Conservation (phyloP, 2,888 invertebrate genomes). For the Ochropleura leucogaster region DNA sequence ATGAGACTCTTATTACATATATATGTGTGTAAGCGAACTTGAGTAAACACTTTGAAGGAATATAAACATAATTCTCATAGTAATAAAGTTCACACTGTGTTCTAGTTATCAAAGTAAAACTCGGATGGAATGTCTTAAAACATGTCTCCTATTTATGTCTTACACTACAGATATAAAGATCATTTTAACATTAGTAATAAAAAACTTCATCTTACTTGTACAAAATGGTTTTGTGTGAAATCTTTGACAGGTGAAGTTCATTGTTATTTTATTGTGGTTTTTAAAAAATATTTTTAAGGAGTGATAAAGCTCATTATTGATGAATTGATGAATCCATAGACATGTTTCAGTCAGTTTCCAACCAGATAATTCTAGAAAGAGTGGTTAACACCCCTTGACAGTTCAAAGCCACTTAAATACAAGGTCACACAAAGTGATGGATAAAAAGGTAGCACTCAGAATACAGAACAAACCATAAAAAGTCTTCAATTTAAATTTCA, state of each 20-base stretch:
- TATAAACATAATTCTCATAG: neutral
- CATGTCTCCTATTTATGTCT: too few species aligned
- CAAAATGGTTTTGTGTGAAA: neutral
- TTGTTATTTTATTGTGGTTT: neutral
- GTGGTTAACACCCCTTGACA: neutral
- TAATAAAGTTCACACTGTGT: neutral
- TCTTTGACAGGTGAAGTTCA: neutral
- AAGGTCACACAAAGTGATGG: neutral
- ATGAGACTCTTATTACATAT: neutral
- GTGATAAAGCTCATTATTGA: neutral
- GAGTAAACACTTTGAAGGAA: neutral
- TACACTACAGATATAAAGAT: neutral
- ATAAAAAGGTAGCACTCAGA: neutral
- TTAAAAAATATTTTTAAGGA: neutral
- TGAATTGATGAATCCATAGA: neutral
- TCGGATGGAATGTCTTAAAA: too few species aligned
- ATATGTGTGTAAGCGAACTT: neutral
- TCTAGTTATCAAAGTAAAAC: neutral
- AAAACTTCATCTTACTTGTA: neutral
- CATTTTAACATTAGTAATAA: neutral
- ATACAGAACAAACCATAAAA: neutral
- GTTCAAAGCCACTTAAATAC: neutral
- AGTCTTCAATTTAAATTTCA: neutral
- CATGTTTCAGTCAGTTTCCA: too few species aligned
- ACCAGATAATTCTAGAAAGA: neutral